Conservation (phyloP, 2,113 vertebrate species). For the Hippocampus abdominalis region DNA sequence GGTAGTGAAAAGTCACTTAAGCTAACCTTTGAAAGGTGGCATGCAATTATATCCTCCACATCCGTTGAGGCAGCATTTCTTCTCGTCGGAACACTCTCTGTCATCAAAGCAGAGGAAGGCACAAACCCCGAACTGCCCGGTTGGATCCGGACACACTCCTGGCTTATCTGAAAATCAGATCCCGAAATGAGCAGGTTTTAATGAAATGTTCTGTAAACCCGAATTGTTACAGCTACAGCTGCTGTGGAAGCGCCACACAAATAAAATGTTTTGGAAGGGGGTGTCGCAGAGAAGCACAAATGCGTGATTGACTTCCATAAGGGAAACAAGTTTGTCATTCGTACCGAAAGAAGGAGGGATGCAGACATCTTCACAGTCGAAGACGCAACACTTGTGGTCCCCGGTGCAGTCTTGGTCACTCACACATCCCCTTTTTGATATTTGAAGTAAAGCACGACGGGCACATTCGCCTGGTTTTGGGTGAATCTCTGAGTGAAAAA, state of each 20-base stretch:
- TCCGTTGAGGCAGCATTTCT: slow-evolving; percentile 76
- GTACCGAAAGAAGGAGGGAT: slow-evolving; percentile 64
- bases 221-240: no score
- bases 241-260: no score
- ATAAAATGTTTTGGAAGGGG: background rate
- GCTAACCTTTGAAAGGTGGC: slow-evolving; percentile 65
- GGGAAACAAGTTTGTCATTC: slow-evolving; percentile 5
- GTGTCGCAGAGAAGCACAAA: background rate
- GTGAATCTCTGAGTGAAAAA: slow-evolving; percentile 15
- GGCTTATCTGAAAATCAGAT: slow-evolving; percentile 54
- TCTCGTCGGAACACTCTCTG: slow-evolving; percentile 57
- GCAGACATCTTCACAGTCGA: slow-evolving; percentile 60
- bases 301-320: background rate
- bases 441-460: background rate
- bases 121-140: slow-evolving; percentile 54
- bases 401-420: slow-evolving; percentile 58
- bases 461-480: slow-evolving; percentile 59
- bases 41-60: slow-evolving; percentile 68
- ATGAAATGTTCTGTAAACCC: no score
- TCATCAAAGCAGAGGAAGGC: slow-evolving; percentile 65
- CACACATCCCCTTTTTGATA: slow-evolving; percentile 51
- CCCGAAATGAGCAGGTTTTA: background rate
- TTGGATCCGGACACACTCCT: slow-evolving; percentile 42
- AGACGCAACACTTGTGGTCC: slow-evolving; percentile 61
- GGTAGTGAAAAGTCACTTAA: background rate